phyloP scores from a whole-genome alignment of 2,797 vertebrate genomes.

The Gymnocypris eckloni region DNA sequence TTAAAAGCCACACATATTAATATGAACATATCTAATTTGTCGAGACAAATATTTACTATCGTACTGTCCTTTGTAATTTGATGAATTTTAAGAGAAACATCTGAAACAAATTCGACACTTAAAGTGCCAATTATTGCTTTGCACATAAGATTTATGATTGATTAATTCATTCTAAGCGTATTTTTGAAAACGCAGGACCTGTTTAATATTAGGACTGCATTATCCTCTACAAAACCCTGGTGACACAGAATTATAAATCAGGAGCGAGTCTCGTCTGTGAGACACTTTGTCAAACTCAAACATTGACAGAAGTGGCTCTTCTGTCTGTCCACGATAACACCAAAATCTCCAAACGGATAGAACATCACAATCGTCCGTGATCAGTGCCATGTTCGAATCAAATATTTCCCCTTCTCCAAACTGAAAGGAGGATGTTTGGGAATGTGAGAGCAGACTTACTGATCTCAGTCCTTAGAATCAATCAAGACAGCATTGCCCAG shows the following conservation, averaged over 20 bases:
- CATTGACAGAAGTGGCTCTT: conserved; percentile 50
- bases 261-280: conserved; percentile 24
- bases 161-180: neutral
- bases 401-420: conserved; percentile 40
- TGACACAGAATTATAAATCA: conserved; percentile 40
- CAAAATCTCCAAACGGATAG: conserved; percentile 27
- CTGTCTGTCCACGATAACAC: conserved; percentile 47
- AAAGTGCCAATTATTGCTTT: neutral
- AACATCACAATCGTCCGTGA: conserved; percentile 26
- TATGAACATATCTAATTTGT: neutral
- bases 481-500: conserved; percentile 60
- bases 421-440: conserved; percentile 12
- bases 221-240: neutral
- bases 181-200: neutral
- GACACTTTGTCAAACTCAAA: conserved; percentile 56
- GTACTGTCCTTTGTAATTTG: neutral
- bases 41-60: neutral
- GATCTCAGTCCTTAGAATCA: conserved; percentile 59
- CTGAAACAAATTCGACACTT: neutral
- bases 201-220: conserved; percentile 14
- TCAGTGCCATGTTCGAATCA: neutral
- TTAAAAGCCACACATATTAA: neutral
- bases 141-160: neutral
- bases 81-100: neutral
- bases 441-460: conserved; percentile 15